phyloP scores from a whole-genome alignment of 2,113 vertebrate species.

The Nymphicus hollandicus region DNA sequence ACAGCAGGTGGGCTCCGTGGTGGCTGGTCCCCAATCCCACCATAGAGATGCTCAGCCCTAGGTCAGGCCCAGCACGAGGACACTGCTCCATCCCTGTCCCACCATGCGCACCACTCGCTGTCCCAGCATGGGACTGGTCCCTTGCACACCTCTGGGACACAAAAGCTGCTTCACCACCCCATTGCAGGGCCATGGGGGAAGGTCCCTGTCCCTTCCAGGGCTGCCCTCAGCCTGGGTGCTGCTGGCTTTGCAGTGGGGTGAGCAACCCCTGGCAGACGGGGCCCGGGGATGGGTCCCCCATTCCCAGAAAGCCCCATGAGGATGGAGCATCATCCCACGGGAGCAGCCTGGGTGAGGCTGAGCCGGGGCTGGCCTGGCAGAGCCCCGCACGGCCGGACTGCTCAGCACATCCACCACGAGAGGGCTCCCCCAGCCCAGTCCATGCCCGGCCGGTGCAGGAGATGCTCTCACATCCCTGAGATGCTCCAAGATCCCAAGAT shows the following conservation, averaged over 20 bases:
- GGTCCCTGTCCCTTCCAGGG: background rate
- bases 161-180: background rate
- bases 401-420: background rate
- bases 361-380: background rate
- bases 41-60: background rate
- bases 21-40: accelerated
- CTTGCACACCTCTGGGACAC: accelerated
- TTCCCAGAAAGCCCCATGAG: background rate
- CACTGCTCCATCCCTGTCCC: background rate
- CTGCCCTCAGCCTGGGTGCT: too few species aligned
- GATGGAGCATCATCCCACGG: accelerated
- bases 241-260: background rate
- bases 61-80: accelerated
- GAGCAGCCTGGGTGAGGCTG: accelerated
- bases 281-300: accelerated
- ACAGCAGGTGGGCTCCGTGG: accelerated
- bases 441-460: accelerated
- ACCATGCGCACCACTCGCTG: accelerated
- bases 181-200: background rate
- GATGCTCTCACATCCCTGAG: accelerated
- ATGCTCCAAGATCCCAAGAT: background rate
- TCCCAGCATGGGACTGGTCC: accelerated
- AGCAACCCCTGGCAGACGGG: accelerated
- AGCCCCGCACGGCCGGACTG: accelerated
- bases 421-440: background rate